Evolutionary conservation across 37 sponge, comb jelly and placozoan genomes (phyloP).

Genomic region (Cladorhizidae sp.): DNA sequence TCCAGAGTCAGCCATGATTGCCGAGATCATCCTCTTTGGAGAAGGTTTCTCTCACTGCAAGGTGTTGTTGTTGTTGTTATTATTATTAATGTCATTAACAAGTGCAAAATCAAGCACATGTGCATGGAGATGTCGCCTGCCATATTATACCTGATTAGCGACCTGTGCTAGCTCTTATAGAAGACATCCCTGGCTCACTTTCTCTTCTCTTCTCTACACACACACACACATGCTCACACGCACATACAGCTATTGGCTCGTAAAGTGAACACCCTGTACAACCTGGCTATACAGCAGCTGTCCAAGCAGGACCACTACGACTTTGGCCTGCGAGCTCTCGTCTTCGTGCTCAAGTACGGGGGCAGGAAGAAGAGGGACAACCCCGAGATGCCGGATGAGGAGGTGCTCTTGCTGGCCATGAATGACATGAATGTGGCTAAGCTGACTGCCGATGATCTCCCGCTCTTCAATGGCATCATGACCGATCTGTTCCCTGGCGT

Average conservation of each 20-base stretch:
- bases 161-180: no score
- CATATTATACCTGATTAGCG: no score
- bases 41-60: conserved; percentile 96
- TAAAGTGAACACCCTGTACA: conserved; percentile 95
- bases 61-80: no score
- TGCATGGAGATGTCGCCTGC: no score
- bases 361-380: conserved; percentile 90
- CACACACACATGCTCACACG: no score
- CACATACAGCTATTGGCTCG: conserved; percentile 72
- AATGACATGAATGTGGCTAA: conserved; percentile 99
- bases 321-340: conserved; percentile 97
- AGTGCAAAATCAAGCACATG: no score
- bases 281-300: conserved; percentile 91
- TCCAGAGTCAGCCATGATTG: conserved; percentile 94
- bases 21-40: conserved; percentile 97
- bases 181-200: no score
- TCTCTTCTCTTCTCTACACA: no score
- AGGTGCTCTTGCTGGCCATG: conserved; percentile 97
- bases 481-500: conserved; percentile 98
- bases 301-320: conserved; percentile 99
- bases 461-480: conserved; percentile 97
- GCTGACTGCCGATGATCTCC: conserved; percentile 92
- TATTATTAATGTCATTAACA: no score
- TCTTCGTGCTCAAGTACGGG: conserved; percentile 96
- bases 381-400: conserved; percentile 95